Conservation (phyloP, 2,113 vertebrate genomes). For the Syngnathus typhle region DNA sequence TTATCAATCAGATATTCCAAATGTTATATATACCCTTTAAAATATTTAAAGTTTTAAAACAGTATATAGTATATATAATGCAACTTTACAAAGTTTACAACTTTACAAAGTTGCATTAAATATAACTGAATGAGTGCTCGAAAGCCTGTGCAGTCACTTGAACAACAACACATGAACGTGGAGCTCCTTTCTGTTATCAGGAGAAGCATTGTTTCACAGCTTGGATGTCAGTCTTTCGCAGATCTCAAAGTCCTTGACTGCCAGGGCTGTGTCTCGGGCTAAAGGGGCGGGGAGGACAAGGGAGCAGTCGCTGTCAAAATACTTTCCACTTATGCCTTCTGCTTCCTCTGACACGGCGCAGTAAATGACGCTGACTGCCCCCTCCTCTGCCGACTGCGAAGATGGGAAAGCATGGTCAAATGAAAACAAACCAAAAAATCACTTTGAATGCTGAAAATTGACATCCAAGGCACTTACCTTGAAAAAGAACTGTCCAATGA, state of each 20-base stretch:
- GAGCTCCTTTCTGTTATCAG: constrained; percentile 15
- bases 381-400: constrained; percentile 71
- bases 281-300: constrained; percentile 62
- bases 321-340: constrained; percentile 77
- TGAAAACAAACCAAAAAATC: neutral
- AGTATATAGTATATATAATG: neutral
- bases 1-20: too few species aligned
- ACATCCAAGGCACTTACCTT: constrained; percentile 66
- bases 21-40: too few species aligned
- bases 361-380: constrained; percentile 77
- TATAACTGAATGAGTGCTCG: neutral
- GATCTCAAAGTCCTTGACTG: constrained; percentile 76
- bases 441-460: neutral
- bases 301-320: constrained; percentile 75
- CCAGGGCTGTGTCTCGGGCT: constrained; percentile 65
- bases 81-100: too few species aligned
- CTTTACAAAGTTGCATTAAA: neutral
- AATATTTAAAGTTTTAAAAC: too few species aligned
- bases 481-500: constrained; percentile 73
- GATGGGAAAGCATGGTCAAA: constrained; percentile 1
- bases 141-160: neutral
- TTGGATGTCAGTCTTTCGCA: constrained; percentile 68
- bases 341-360: constrained; percentile 77
- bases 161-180: constrained; percentile 6
- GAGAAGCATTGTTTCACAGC: constrained; percentile 30